phyloP scores from a whole-genome alignment of 2,113 vertebrate genomes.

The Arothron firmamentum region DNA sequence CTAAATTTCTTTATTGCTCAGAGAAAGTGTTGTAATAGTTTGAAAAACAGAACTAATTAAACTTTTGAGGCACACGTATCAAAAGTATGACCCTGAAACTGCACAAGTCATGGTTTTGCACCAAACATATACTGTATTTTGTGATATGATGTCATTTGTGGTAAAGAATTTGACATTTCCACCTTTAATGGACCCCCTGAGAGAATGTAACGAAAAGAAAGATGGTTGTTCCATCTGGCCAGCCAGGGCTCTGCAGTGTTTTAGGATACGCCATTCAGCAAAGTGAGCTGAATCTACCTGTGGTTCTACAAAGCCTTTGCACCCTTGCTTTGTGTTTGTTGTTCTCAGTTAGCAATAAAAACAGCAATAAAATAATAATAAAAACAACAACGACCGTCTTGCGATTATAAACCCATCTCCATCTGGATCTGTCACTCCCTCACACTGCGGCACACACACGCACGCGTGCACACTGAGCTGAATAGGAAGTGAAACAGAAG shows the following conservation, averaged over 20 bases:
- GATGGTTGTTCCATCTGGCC: background rate
- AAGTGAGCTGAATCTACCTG: no score
- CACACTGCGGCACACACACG: slow-evolving; percentile 12
- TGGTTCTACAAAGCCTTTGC: no score
- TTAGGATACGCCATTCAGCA: background rate
- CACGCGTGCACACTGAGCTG: slow-evolving; percentile 17
- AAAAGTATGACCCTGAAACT: no score
- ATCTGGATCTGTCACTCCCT: slow-evolving; percentile 52
- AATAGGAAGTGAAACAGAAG: slow-evolving; percentile 66
- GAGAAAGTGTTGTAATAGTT: no score
- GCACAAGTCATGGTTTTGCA: no score
- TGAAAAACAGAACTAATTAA: no score
- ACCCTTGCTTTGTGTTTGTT: background rate
- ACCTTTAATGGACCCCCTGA: no score
- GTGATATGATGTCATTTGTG: no score
- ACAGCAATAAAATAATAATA: slow-evolving; percentile 61
- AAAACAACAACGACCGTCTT: slow-evolving; percentile 65
- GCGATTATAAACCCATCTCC: slow-evolving; percentile 66
- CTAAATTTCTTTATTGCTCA: no score
- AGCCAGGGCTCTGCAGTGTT: background rate
- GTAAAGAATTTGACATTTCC: no score
- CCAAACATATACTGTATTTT: no score
- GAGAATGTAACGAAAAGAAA: background rate
- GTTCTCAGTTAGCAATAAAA: slow-evolving; percentile 63
- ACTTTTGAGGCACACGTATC: no score